Base-by-base conservation (phyloP, 2,888 invertebrate species). In the Drosophila fungiperda region DNA sequence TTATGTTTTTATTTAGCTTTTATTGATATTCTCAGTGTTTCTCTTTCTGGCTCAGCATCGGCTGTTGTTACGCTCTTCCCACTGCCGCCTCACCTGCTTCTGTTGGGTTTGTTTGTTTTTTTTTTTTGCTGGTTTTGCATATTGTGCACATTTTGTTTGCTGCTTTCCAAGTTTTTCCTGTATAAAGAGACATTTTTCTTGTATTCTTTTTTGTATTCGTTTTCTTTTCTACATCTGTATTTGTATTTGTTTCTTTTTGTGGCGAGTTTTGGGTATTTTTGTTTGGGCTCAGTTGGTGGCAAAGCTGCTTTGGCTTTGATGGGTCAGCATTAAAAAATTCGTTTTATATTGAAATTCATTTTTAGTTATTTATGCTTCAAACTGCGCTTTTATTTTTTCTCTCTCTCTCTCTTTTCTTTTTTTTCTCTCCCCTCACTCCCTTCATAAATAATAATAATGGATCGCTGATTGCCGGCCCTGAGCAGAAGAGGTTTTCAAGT, bases 321-420 rank as follows among this genome's bases (percentile, higher is more conserved):
- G 87, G 85, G 75, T 85, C 84, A 85, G 87, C 89, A 79, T 87
- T 85, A 87, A 79, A 79, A 69, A 82, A 79, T 84, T 70, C 60
- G 55, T 57, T 69, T 82, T 60, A 67, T 76, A 87, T 87, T 82
- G 89, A 72, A 89, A 87, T 89, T 83, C 74, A 87, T 83, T 75
- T 45, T 85, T 71, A 64, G 78, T 70, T 78, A 88, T 83, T 88
- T 84, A 86, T 79, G 75, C 38, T 87, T 72, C 61, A 66, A 81
- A 84, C 82, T 81, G 82, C 76, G 82, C 76, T 79, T 81, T n/a
- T n/a, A n/a, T 88, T 87, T 59, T 54, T 35, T 49, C 62, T 45
- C 8, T 20, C 15, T 40, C 7, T 15, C 42, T 20, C 33, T 23
- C 9, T 32, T 11, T 45, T 45, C 45, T 45, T 45, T 20, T 12